phyloP scores from a whole-genome alignment of 2,113 vertebrate genomes.

The Sus scrofa region T2T-Sscrofa CM000824.6:91353001-91353500 shows the following conservation, averaged over 20 bases:
- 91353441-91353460: background rate
- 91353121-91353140: background rate
- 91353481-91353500: background rate
- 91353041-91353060: background rate
- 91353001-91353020: background rate
- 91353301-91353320: no score
- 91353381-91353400: background rate
- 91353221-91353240: background rate
- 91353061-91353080: background rate
- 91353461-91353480: background rate
- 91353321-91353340: background rate
- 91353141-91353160: background rate
- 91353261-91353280: background rate
- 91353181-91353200: background rate
- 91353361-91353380: background rate
- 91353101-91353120: background rate
- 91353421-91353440: rapidly evolving
- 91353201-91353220: background rate
- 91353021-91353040: background rate
- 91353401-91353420: background rate
- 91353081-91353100: background rate
- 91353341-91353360: background rate
- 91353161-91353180: background rate
- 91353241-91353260: background rate
- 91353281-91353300: background rate